Conservation (phyloP, 30 jellyfish, hydroid and myxozoan genomes). For the Cassiopea xamachana region DNA sequence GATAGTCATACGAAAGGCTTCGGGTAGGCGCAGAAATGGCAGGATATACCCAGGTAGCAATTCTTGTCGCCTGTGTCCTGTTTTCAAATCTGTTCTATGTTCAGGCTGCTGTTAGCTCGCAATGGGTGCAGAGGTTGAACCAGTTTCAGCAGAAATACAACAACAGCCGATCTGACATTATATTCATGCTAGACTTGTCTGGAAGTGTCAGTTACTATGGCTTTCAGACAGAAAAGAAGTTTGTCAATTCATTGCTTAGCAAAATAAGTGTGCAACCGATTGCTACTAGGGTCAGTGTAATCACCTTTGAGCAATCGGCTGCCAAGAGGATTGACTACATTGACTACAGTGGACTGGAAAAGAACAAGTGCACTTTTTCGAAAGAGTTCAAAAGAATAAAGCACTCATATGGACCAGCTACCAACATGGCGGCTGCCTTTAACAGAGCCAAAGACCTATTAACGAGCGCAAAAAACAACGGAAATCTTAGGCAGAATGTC, state of each 20-base stretch:
- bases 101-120: conserved; percentile 36
- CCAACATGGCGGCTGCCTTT: conserved; percentile 91
- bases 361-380: conserved; percentile 88
- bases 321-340: conserved; percentile 79
- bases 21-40: conserved; percentile 46
- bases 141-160: conserved; percentile 90
- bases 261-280: conserved; percentile 94
- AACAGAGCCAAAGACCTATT: conserved; percentile 53
- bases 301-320: conserved; percentile 70
- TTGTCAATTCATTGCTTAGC: conserved; percentile 83
- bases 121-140: conserved; percentile 82
- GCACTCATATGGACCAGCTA: conserved; percentile 78
- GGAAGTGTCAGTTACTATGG: conserved; percentile 86
- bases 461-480: conserved; percentile 57
- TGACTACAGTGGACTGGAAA: conserved; percentile 75
- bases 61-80: conserved; percentile 7
- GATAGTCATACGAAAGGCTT: conserved; percentile 37
- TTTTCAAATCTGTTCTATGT: not conserved
- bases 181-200: conserved; percentile 87
- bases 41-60: conserved; percentile 16
- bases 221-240: conserved; percentile 82
- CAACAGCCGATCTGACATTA: conserved; percentile 91
- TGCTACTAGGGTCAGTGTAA: conserved; percentile 89
- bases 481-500: conserved; percentile 65
- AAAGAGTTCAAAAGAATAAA: conserved; percentile 70